Evolutionary conservation across 2,797 vertebrate genomes (phyloP).

Genomic region (Otolemur crassicaudatus): DNA sequence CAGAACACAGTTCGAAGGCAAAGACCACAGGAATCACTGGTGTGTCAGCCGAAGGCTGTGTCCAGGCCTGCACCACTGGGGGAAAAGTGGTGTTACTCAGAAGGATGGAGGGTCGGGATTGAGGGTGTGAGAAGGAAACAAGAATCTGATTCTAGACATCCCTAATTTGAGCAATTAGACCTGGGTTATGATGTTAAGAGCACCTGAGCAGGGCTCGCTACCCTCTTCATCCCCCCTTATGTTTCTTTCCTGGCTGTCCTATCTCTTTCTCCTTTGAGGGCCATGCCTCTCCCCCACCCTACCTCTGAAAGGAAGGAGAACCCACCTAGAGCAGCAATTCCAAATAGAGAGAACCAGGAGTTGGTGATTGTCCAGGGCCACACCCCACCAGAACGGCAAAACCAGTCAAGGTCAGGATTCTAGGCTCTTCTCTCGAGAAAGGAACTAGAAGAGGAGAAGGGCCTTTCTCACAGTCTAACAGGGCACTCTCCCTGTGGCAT

Average conservation of each 20-base stretch:
- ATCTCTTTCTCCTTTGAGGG: background rate
- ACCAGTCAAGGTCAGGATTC: background rate
- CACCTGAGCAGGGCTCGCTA: background rate
- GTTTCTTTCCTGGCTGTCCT: background rate
- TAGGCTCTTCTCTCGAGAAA: background rate
- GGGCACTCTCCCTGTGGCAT: background rate
- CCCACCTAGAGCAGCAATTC: background rate
- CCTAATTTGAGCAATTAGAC: background rate
- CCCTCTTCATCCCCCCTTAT: fast-evolving
- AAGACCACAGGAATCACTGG: background rate
- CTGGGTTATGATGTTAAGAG: background rate
- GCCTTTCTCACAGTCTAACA: background rate
- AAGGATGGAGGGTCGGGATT: fast-evolving
- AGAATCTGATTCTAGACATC: background rate
- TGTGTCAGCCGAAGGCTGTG: background rate
- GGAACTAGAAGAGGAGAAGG: background rate
- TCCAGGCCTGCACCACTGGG: background rate
- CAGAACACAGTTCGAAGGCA: background rate
- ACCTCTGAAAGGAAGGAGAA: background rate
- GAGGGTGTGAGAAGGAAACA: background rate
- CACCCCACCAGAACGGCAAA: background rate
- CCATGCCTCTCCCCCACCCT: background rate
- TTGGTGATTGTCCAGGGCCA: background rate
- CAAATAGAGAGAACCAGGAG: background rate
- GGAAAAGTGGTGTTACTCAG: background rate